These are phyloP conservation scores for Turritopsis rubra DNA, from an alignment of 30 jellyfish, hydroid and myxozoan species.

Conservation along the genomic window DNA sequence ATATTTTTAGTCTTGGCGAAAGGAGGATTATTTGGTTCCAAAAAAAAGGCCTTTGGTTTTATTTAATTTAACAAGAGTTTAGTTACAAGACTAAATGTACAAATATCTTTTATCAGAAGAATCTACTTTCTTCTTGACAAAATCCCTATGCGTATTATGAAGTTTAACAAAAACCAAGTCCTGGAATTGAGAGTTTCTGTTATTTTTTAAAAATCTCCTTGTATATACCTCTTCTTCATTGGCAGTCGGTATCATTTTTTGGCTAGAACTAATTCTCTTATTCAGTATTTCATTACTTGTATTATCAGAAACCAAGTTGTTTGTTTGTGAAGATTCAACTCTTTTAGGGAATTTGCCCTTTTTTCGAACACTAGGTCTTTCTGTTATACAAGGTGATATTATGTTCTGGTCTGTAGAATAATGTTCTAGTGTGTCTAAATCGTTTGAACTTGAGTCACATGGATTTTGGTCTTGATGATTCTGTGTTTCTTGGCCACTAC, in stretches of 20 bases:
- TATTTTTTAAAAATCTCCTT: not conserved
- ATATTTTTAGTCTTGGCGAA: no score
- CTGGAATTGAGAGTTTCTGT: not conserved
- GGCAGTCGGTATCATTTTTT: not conserved
- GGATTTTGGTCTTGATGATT: not conserved
- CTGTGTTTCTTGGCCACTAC: not conserved
- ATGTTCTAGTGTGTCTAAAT: not conserved
- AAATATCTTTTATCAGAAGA: no score
- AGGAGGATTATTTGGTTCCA: no score
- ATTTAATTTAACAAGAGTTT: no score
- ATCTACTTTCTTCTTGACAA: not conserved
- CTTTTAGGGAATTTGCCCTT: not conserved
- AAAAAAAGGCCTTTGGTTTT: no score
- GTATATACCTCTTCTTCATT: not conserved
- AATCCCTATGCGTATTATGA: not conserved
- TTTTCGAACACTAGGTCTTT: not conserved
- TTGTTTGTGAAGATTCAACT: not conserved
- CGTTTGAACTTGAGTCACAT: not conserved
- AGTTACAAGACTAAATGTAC: no score
- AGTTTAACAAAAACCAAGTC: not conserved
- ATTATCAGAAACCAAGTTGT: not conserved
- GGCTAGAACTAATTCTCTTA: not conserved
- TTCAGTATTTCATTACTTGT: not conserved
- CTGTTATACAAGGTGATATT: not conserved
- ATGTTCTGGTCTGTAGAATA: not conserved